Base-by-base conservation (phyloP, 2,113 vertebrate species). In the Hiodon alosoides region DNA sequence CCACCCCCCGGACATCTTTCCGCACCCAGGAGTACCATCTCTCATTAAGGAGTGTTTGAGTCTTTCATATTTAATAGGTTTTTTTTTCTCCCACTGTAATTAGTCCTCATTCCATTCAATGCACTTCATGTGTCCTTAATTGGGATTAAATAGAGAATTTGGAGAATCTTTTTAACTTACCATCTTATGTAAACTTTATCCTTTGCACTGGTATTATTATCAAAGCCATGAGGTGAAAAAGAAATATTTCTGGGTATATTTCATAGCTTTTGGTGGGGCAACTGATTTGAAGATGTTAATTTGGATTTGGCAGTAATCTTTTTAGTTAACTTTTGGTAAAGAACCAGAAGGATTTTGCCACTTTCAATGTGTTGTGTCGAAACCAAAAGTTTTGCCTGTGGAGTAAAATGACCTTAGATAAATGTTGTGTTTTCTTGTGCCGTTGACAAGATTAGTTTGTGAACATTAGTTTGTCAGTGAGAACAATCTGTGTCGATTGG, bases 91-190 rank as follows among this genome's bases (percentile, higher is more conserved):
- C 7, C 67, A 16, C 79, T 79, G 60, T 86, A 86, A 87, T 89
- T 87, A 83, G 84, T 85, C 80, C 84, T 86, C 80, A 90, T 89
- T 88, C 85, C 79, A 83, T 83, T 77, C 89, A 85, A 54, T 74
- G 54, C 67, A 31, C 73, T 81, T 84, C 80, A 71, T 83, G 16
- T 1, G 5, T 80, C 78, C 75, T 81, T 67, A 67, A 59, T 78
- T 47, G 70, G 65, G 81, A 69, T 74, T 57, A 69, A 68, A 73
- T 70, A 14, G 58, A 73, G 52, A 55, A 66, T 77, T 64, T 78
- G 65, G 80, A 80, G 69, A 84, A 76, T 82, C 78, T 80, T 85
- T 77, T 46, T 81, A 87, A 51, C 53, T 17, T 46, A 46, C 84
- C 67, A 31, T 79, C 69, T 67, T 80, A 80, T 76, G 55, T 79